phyloP scores from a whole-genome alignment of 2,797 vertebrate species.

The Lutra lutra region DNA sequence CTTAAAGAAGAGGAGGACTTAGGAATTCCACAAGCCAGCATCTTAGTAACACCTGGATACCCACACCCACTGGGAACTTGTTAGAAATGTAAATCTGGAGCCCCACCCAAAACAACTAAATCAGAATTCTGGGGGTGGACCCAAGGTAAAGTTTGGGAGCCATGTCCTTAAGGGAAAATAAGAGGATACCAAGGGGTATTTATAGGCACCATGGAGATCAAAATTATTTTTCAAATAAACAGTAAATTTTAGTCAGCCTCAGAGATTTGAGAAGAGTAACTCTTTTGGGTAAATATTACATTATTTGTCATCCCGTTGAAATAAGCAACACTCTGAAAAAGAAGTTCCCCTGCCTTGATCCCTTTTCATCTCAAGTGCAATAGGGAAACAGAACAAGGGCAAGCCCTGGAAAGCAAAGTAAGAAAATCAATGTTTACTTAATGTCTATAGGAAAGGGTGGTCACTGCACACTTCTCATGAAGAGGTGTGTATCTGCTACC shows the following conservation, averaged over 20 bases:
- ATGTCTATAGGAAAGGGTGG: background rate
- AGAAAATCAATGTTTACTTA: background rate
- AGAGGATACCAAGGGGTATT: background rate
- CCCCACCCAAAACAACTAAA: background rate
- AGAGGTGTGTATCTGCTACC: background rate
- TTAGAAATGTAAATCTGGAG: background rate
- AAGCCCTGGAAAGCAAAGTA: background rate
- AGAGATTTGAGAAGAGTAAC: background rate
- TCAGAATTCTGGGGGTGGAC: background rate
- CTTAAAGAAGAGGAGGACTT: background rate
- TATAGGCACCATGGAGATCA: background rate
- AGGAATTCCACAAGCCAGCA: background rate
- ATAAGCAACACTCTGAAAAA: background rate
- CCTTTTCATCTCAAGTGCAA: background rate
- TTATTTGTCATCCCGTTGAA: background rate
- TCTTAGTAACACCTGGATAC: background rate
- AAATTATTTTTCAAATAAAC: background rate
- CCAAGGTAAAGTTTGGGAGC: background rate
- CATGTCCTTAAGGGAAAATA: background rate
- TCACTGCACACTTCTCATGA: background rate
- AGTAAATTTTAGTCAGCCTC: background rate
- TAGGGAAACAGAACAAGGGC: background rate
- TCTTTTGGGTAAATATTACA: background rate
- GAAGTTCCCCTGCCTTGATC: background rate
- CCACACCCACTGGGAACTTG: background rate